A percentile compares a stretch with the other conserved stretches of the same genome.
phyloP scores from a whole-genome alignment of 1,140 invertebrate species.

The Trypoxylus dichotomus region DNA sequence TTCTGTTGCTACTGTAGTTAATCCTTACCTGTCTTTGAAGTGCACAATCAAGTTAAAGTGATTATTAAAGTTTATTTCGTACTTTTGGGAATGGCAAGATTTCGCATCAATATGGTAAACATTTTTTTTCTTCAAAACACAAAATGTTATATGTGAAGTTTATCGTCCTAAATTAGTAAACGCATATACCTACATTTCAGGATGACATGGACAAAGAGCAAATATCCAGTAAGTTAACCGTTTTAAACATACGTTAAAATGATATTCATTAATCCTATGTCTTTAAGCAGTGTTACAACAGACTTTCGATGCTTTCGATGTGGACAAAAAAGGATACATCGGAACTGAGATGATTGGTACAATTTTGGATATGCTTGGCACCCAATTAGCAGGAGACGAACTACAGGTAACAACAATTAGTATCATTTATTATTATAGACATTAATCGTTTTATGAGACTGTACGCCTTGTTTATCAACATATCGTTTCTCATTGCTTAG shows the following conservation, averaged over 20 bases:
- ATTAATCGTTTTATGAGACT: too few species aligned
- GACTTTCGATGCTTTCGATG: constrained; percentile 80
- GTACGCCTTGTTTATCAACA: too few species aligned
- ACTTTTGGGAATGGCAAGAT: neutral
- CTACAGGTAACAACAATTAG: constrained; percentile 61
- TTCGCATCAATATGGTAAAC: constrained; percentile 11
- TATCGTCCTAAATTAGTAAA: neutral
- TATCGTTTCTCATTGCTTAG: too few species aligned
- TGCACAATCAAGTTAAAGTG: neutral
- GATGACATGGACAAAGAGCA: constrained; percentile 69
- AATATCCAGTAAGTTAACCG: constrained; percentile 60
- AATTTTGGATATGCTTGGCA: constrained; percentile 77
- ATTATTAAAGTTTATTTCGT: neutral
- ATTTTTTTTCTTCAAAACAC: neutral
- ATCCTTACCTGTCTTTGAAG: neutral
- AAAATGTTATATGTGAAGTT: neutral
- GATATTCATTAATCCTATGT: constrained; percentile 14
- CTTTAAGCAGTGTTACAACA: constrained; percentile 66
- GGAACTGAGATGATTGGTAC: constrained; percentile 72
- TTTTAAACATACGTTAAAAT: neutral
- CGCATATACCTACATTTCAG: constrained; percentile 48
- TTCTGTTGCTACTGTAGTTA: neutral
- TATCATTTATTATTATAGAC: too few species aligned
- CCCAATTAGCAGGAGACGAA: constrained; percentile 68
- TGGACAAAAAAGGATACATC: constrained; percentile 74